Evolutionary conservation across 2,888 invertebrate species (phyloP).

Genomic region (Drymonia ruficornis): DNA sequence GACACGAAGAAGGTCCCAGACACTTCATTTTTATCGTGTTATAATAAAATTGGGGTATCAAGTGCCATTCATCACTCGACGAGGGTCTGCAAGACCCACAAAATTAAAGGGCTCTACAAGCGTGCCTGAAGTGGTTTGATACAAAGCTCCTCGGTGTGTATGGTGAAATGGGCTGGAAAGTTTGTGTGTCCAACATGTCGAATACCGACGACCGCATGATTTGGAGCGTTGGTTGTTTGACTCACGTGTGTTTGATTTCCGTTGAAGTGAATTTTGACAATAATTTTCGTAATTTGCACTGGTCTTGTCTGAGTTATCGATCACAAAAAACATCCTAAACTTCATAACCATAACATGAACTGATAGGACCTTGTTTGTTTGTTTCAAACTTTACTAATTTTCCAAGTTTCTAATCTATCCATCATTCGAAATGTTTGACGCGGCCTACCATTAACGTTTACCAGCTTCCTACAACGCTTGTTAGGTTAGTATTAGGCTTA

Average conservation of each 20-base stretch:
- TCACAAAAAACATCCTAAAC: background rate
- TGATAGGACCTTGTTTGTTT: background rate
- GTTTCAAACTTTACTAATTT: background rate
- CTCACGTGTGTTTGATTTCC: background rate
- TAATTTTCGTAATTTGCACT: background rate
- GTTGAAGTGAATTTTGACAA: background rate
- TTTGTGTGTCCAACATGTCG: background rate
- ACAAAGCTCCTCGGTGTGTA: background rate
- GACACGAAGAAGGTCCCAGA: background rate
- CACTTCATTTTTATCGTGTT: constrained; percentile 4
- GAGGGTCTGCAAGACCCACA: constrained; percentile 11
- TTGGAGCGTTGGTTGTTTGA: background rate
- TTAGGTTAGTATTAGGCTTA: too few relatives aligned
- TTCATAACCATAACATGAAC: background rate
- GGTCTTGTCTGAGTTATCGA: background rate
- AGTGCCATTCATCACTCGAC: constrained; percentile 13
- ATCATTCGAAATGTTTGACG: too few relatives aligned
- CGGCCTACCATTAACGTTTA: too few relatives aligned
- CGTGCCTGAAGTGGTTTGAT: constrained; percentile 6
- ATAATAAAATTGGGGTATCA: constrained; percentile 3
- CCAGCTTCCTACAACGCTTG: too few relatives aligned
- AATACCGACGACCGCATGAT: too few relatives aligned
- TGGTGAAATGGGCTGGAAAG: background rate
- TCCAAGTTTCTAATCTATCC: too few relatives aligned
- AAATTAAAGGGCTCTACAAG: constrained; percentile 11